Base-by-base conservation (phyloP, 2,113 vertebrate species). In the Elephantulus edwardii region DNA sequence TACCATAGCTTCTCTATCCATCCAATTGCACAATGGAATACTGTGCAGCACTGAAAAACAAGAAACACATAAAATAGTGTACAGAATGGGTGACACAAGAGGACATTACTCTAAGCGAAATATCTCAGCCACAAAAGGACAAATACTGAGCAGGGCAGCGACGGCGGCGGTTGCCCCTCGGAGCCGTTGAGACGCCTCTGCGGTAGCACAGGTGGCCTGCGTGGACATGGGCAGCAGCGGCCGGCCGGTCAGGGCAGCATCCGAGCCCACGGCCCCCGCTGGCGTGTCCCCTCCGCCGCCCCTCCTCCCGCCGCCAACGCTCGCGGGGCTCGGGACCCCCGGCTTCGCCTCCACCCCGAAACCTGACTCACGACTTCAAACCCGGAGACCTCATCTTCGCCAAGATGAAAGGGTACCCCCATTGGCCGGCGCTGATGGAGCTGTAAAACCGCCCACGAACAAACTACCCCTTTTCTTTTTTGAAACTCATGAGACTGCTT, bases 361-460 rank as follows among this genome's bases (percentile, higher is more conserved):
- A 81, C 80, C 99, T 99, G 99, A 97, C 98, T 92, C 98, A 97
- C 90, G 99, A 99, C 86, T 98, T 98, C 96, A 99, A 98, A 97
- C 96, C 98, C 0, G 99, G 99, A 56, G 99, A 99, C 95, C 81
- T 99, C 86, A 99, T 99, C 95, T 99, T 99, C 77, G 99, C 98
- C 96, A 99, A 99, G 97, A 99, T 99, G 99, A 99, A 99, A 95
- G 99, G 99, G 30, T 99, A 99, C 68, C 99, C 99, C 40, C 98
- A 99, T 88, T 99, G 99, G 99, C 99, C 99, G 0, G 99, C 99
- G 44, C 97, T 99, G 97, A 98, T 99, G 95, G n/a, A n/a, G n/a
- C n/a, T n/a, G n/a, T n/a, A n/a, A n/a, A n/a, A n/a, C n/a, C n/a
- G n/a, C n/a, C n/a, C n/a, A n/a, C n/a, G n/a, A n/a, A n/a, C n/a